Percentiles rank a stretch among this genome's conserved stretches.
Evolutionary conservation across 2,113 vertebrate genomes (phyloP).

Genomic region (Carassius auratus): DNA sequence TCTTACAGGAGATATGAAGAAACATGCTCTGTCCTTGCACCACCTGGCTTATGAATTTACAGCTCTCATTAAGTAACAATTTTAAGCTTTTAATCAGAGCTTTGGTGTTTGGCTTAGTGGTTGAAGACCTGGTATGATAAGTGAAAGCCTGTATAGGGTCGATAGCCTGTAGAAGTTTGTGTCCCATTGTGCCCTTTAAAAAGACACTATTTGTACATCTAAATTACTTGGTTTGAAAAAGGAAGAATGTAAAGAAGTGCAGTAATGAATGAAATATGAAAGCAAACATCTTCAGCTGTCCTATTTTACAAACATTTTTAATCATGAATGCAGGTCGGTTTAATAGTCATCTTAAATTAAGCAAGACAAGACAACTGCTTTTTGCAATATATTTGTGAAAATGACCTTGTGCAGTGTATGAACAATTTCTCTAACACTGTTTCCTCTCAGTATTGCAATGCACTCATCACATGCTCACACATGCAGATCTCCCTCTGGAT

Average conservation of each 20-base stretch:
- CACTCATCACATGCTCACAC: neutral
- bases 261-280: neutral
- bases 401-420: neutral
- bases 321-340: too few species aligned
- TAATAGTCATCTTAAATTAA: too few species aligned
- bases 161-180: neutral
- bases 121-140: neutral
- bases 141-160: neutral
- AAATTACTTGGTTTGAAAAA: too few species aligned
- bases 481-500: neutral
- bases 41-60: neutral
- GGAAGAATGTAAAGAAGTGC: neutral
- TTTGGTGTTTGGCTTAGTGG: neutral
- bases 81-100: neutral
- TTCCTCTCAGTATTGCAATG: neutral
- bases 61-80: neutral
- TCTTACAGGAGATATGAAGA: constrained; percentile 3
- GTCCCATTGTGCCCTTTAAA: neutral
- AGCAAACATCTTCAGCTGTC: neutral
- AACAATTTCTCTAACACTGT: neutral
- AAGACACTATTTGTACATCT: neutral
- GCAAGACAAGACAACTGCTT: neutral
- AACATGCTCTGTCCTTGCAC: neutral
- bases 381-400: neutral
- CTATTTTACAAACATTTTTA: too few species aligned